These are phyloP conservation scores for Drosophila yakuba DNA, from an alignment of 1,140 invertebrate species.

Conservation along the genomic window DNA sequence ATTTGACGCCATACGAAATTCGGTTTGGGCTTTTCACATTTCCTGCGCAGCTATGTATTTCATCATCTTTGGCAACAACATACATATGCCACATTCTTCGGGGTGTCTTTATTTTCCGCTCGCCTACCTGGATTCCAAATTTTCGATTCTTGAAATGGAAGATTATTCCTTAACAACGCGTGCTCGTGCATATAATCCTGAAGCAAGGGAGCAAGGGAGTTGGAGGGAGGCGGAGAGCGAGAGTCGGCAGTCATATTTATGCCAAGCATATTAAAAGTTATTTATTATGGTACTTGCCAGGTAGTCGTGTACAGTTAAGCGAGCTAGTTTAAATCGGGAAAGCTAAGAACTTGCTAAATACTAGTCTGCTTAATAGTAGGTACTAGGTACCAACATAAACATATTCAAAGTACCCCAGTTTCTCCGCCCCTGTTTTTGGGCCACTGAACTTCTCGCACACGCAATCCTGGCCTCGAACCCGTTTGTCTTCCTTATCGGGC, in stretches of 20 bases:
- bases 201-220: not conserved
- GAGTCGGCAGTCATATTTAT: not conserved
- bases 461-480: conserved; percentile 15
- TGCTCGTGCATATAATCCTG: conserved; percentile 35
- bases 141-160: conserved; percentile 6
- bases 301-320: too few species aligned
- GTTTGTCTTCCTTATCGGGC: conserved; percentile 3
- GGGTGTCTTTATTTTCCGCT: conserved; percentile 6
- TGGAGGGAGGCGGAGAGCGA: too few species aligned
- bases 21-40: conserved; percentile 48
- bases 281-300: too few species aligned
- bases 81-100: not conserved
- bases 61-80: conserved; percentile 48
- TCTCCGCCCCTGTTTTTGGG: conserved; percentile 22
- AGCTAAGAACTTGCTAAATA: not conserved
- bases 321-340: conserved; percentile 10
- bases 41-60: conserved; percentile 40
- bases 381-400: not conserved
- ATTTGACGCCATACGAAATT: conserved; percentile 46
- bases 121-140: conserved; percentile 20
- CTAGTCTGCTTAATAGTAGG: too few species aligned
- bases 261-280: too few species aligned
- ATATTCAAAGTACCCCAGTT: conserved; percentile 3
- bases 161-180: conserved; percentile 35
- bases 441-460: conserved; percentile 56